These are phyloP conservation scores for Allolobophora icterica DNA, from an alignment of 2,888 invertebrate genomes.

Conservation along the genomic window DNA sequence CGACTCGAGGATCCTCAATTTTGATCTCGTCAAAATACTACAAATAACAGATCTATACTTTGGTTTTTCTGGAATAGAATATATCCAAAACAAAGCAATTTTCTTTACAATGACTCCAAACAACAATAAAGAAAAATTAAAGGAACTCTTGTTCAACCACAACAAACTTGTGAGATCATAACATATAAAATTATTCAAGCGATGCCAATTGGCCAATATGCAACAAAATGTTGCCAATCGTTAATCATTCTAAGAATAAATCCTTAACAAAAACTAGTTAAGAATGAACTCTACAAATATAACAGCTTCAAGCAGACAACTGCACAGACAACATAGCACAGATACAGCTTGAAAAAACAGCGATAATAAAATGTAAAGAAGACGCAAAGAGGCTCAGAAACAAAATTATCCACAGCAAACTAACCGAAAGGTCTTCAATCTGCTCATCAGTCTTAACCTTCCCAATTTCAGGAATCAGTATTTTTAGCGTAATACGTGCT, in stretches of 20 bases:
- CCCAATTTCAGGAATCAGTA: constrained; percentile 63
- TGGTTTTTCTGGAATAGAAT: background rate
- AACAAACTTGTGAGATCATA: background rate
- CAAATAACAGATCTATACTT: constrained; percentile 11
- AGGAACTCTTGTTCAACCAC: background rate
- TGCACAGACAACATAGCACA: too few relatives aligned
- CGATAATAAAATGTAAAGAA: background rate
- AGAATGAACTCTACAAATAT: background rate
- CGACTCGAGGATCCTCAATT: constrained; percentile 90
- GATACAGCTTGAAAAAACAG: background rate
- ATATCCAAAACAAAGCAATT: background rate
- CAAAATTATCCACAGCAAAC: background rate
- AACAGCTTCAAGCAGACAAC: background rate
- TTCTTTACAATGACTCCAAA: background rate
- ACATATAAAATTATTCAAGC: background rate
- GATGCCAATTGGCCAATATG: background rate
- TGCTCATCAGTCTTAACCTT: constrained; percentile 66
- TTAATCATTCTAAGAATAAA: background rate
- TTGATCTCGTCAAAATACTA: constrained; percentile 79
- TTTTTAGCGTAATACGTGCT: constrained; percentile 46
- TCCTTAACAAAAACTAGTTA: background rate
- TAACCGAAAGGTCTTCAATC: constrained; percentile 61
- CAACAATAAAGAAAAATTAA: background rate
- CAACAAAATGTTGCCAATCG: background rate
- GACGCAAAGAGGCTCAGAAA: background rate